phyloP scores from a whole-genome alignment of 2,797 vertebrate genomes.

The Phoeniculus purpureus region DNA sequence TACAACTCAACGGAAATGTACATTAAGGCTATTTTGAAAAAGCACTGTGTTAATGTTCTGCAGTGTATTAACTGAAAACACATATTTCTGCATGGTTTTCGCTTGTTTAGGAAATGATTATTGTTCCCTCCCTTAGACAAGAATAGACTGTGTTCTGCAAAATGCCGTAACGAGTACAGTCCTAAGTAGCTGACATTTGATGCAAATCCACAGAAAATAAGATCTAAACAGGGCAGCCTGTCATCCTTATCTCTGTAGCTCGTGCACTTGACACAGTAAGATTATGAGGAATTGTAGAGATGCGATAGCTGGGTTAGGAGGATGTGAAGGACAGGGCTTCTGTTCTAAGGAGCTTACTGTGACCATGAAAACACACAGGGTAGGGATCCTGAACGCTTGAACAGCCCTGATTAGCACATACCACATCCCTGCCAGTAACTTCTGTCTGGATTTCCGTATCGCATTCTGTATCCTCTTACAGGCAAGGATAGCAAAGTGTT shows the following conservation, averaged over 20 bases:
- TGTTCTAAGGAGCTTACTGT: conserved; percentile 47
- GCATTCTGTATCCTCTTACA: neutral
- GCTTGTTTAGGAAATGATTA: neutral
- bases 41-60: neutral
- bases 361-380: conserved; percentile 27
- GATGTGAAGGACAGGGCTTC: neutral
- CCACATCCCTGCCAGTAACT: conserved; percentile 23
- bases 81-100: neutral
- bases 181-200: conserved; percentile 49
- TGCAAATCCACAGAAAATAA: conserved; percentile 46
- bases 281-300: conserved; percentile 42
- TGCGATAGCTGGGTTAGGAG: conserved; percentile 49
- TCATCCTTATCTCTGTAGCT: conserved; percentile 33
- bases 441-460: neutral
- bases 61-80: neutral
- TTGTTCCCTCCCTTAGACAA: neutral
- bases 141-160: conserved; percentile 4
- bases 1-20: neutral
- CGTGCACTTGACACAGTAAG: neutral
- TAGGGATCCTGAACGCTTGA: neutral
- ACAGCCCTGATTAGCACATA: conserved; percentile 21
- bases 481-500: conserved; percentile 2
- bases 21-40: neutral
- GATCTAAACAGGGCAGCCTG: conserved; percentile 27
- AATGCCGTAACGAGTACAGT: neutral